Evolutionary conservation across 2,113 vertebrate species (phyloP).

Genomic region (Microcebus ravelobensis): DNA sequence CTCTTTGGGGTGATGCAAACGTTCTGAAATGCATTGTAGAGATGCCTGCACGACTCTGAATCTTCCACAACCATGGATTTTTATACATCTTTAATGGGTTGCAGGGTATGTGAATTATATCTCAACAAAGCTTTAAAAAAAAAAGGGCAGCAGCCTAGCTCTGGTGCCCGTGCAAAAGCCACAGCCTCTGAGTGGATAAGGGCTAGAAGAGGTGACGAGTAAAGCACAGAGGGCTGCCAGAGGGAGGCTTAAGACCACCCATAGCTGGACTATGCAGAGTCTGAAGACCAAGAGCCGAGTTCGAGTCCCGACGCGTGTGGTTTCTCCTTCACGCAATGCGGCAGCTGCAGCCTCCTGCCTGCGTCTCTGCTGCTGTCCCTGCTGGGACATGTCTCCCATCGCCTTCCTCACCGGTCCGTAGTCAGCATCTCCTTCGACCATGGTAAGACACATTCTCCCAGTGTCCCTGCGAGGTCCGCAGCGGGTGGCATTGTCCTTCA

Average conservation of each 20-base stretch:
- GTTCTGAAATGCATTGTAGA: neutral
- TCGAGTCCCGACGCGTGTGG: neutral
- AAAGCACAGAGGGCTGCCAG: neutral
- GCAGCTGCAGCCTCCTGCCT: neutral
- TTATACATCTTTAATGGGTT: neutral
- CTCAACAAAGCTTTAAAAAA: neutral
- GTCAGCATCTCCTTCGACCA: neutral
- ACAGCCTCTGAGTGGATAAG: rapidly evolving
- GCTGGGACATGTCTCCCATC: rapidly evolving
- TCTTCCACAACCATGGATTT: neutral
- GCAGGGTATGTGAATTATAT: rapidly evolving
- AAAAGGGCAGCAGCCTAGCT: neutral
- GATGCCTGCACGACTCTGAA: neutral
- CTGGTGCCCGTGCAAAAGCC: rapidly evolving
- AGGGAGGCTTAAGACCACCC: rapidly evolving
- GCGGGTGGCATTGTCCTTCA: neutral
- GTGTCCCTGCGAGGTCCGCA: rapidly evolving
- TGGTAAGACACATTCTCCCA: rapidly evolving
- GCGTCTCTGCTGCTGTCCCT: rapidly evolving
- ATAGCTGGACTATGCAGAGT: no score
- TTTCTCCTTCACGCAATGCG: rapidly evolving
- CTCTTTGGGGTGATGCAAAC: neutral
- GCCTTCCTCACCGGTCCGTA: neutral
- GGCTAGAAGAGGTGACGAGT: neutral
- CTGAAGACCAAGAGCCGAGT: rapidly evolving